Evolutionary conservation across 2,888 invertebrate species (phyloP).

Genomic region (Epinotia bilunana): DNA sequence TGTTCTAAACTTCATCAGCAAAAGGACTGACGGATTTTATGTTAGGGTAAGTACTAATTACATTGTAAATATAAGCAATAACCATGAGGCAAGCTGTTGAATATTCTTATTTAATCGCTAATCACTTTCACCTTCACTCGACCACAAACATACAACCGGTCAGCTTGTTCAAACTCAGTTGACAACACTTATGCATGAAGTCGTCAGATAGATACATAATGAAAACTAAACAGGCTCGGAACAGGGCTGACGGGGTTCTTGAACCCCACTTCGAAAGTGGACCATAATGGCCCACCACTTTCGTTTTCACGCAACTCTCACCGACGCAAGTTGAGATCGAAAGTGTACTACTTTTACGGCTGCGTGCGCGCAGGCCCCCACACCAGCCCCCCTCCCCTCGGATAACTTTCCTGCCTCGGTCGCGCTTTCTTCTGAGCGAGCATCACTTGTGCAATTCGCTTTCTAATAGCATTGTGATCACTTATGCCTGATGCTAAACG

Average conservation of each 20-base stretch:
- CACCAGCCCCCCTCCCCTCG: constrained; percentile 54
- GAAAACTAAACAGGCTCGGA: constrained; percentile 67
- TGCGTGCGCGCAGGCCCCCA: constrained; percentile 77
- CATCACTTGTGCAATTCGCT: constrained; percentile 80
- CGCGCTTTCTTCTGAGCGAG: constrained; percentile 79
- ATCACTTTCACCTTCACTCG: constrained; percentile 43
- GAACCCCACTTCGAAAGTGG: constrained; percentile 81
- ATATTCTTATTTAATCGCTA: constrained; percentile 34
- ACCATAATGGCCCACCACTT: constrained; percentile 84
- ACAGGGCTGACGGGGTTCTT: constrained; percentile 71
- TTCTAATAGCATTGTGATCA: constrained; percentile 83
- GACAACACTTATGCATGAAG: constrained; percentile 43
- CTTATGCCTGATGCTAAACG: constrained; percentile 70
- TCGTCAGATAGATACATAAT: constrained; percentile 54
- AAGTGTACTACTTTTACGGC: constrained; percentile 81
- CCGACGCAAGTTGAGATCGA: constrained; percentile 79
- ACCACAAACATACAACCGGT: constrained; percentile 40
- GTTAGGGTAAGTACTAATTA: no score
- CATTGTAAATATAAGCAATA: background rate
- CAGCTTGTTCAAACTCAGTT: constrained; percentile 21
- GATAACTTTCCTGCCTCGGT: constrained; percentile 77
- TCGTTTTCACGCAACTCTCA: constrained; percentile 86
- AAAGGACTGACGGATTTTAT: no score
- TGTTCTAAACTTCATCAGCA: no score
- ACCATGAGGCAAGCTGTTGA: background rate